Conservation (phyloP, 2,888 invertebrate species). For the Latheticus oryzae region DNA sequence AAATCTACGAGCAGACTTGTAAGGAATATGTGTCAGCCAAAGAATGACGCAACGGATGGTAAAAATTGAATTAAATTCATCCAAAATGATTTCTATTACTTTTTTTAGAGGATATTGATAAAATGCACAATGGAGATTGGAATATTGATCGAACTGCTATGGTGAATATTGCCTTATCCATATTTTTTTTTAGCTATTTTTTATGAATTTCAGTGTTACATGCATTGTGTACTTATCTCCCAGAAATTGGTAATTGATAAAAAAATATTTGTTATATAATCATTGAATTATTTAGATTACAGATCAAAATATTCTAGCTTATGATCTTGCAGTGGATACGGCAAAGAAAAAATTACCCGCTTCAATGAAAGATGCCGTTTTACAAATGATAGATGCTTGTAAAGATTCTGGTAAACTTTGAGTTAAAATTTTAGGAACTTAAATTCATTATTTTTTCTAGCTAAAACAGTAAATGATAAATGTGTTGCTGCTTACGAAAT, state of each 20-base stretch:
- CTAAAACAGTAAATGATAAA: constrained; percentile 42
- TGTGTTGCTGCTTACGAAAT: constrained; percentile 43
- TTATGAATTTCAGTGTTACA: constrained; percentile 63
- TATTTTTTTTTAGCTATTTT: constrained; percentile 8
- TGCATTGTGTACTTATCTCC: constrained; percentile 66
- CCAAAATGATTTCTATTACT: neutral
- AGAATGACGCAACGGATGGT: constrained; percentile 71
- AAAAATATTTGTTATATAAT: constrained; percentile 8
- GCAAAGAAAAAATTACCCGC: constrained; percentile 23
- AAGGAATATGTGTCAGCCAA: constrained; percentile 73
- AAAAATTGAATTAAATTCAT: constrained; percentile 41
- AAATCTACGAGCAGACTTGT: constrained; percentile 70
- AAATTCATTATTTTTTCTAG: constrained; percentile 29
- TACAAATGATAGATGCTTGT: constrained; percentile 27
- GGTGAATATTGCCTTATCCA: constrained; percentile 14
- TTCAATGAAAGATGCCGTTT: neutral
- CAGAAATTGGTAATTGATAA: constrained; percentile 65
- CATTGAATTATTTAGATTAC: constrained; percentile 32
- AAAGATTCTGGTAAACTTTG: constrained; percentile 38
- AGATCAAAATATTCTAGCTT: constrained; percentile 37
- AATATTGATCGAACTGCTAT: constrained; percentile 43
- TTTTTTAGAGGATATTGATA: constrained; percentile 47
- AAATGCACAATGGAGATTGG: constrained; percentile 46
- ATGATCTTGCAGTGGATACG: constrained; percentile 22
- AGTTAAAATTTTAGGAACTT: neutral